Evolutionary conservation across 1,140 invertebrate genomes (phyloP), one percentile per base, ranked within the genome.

Genomic region (Bombus waltoni): DNA sequence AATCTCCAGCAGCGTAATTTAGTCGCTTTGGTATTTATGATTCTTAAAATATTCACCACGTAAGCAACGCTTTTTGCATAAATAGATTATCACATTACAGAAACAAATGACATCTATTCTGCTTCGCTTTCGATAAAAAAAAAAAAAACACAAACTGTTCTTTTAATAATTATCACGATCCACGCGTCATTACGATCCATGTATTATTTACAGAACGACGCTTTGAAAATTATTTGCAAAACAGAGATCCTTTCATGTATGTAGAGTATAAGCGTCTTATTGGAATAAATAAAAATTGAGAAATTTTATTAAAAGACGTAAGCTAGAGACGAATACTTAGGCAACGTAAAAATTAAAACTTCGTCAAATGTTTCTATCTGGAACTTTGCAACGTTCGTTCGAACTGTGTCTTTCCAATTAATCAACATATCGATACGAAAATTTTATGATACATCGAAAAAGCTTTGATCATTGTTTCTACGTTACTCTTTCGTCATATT

Each of bases 11-110:
- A 28, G 40, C 13, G 38, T 32, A 72, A 72, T 40, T 78, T 72
- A 68, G n/a, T 32, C 74, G 25, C 18, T 70, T 40, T 47, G 32
- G 35, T 44, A 68, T 79, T 66, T 79, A 68, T 47, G 32, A 79
- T 68, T 68, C 62, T 47, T 68, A 25, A 79, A 68, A 68, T 78
- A 42, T 62, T 78, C 47, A 40, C 9, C 22, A 25, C 57, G 28
- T 73, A 18, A 72, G 28, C 70, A 42, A 22, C 38, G 42, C 13
- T 44, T n/a, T n/a, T 40, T n/a, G 25, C 70, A 44, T 72, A 72
- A 72, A 72, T 42, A 72, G 38, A 72, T 72, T 44, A 42, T 40
- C 28, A 8, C 4, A 18, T 72, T 38, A n/a, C 40, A 42, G 70
- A n/a, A 44, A 42, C 28, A 6, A 18, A 22, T 6, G 25, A n/a